Evolutionary conservation across 2,888 invertebrate genomes (phyloP), one percentile per base, ranked within the genome.

Genomic region (Melanchra persicariae): DNA sequence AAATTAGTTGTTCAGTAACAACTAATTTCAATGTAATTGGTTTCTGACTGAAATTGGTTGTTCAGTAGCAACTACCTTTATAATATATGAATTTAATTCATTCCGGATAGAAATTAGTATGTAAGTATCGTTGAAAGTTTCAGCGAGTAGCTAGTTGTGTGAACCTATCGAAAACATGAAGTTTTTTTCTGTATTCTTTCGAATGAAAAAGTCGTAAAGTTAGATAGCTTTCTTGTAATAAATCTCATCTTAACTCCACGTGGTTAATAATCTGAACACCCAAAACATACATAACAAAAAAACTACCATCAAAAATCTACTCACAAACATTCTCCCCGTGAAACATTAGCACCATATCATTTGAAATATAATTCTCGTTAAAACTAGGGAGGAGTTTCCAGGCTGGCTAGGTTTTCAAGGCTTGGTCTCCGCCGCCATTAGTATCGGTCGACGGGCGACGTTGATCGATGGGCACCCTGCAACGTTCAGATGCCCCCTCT

Each of bases 391-490:
- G 64, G 77, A 82, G 80, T 74, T 77, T 73, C 74, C 68, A 75
- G 77, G 63, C 77, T 77, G 83, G 82, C 79, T 81, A 82, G 81
- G 77, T 84, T 79, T 85, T 80, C 79, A 79, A 84, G 88, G 87
- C 86, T 90, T 84, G 88, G 89, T 89, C 87, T 87, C 84, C 82
- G 85, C 75, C 69, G 82, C 91, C 90, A 93, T 93, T 93, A 93
- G 92, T 92, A 91, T 90, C 91, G 90, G 87, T 91, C 89, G 84
- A 83, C 79, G 83, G 82, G 81, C 87, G 93, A 93, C 93, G 88
- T 92, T 93, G 93, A 94, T 92, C 89, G 93, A 94, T 94, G 93
- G 85, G 72, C 80, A 85, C 82, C 83, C 87, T 84, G 87, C 61
- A 52, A 58, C 63, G 79, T 70, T 84, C 85, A 88, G 89, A 88